These are phyloP conservation scores for Sphaeramia orbicularis DNA, from an alignment of 2,797 vertebrate genomes.

Conservation along the genomic window DNA sequence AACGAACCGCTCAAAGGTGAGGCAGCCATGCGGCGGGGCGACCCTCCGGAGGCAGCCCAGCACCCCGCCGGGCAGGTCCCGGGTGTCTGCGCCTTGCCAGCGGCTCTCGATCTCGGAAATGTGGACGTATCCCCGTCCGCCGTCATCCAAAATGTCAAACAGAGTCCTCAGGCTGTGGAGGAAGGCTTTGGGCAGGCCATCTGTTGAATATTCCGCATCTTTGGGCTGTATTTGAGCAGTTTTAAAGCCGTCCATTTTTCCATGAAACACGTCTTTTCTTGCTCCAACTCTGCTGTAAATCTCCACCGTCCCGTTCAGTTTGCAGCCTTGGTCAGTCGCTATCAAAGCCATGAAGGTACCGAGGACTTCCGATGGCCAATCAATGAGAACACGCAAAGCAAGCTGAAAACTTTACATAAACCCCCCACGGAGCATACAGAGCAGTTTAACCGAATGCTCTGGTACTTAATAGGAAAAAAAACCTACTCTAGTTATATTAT, in stretches of 20 bases:
- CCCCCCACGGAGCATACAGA: background rate
- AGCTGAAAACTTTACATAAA: slow-evolving; percentile 4
- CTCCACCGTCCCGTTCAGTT: slow-evolving; percentile 63
- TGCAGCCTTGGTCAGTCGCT: slow-evolving; percentile 76
- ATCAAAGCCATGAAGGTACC: slow-evolving; percentile 74
- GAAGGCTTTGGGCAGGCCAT: slow-evolving; percentile 91
- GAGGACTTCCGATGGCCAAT: slow-evolving; percentile 6
- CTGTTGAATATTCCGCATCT: slow-evolving; percentile 80
- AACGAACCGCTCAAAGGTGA: slow-evolving; percentile 95
- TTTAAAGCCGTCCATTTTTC: slow-evolving; percentile 43
- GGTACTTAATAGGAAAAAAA: background rate
- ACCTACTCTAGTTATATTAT: too few relatives aligned
- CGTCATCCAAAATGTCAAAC: slow-evolving; percentile 95
- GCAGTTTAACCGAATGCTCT: accelerated
- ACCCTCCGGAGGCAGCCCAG: slow-evolving; percentile 88
- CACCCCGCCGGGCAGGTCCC: slow-evolving; percentile 90
- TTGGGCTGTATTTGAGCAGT: slow-evolving; percentile 62
- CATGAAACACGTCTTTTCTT: slow-evolving; percentile 54
- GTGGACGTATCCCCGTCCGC: slow-evolving; percentile 90
- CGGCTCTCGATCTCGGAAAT: slow-evolving; percentile 96
- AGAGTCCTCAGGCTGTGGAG: slow-evolving; percentile 93
- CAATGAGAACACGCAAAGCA: slow-evolving; percentile 30
- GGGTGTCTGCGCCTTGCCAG: slow-evolving; percentile 91
- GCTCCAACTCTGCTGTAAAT: slow-evolving; percentile 58
- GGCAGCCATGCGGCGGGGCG: slow-evolving; percentile 91